Base-by-base conservation (phyloP, 2,888 invertebrate genomes). In the Biston betularia region DNA sequence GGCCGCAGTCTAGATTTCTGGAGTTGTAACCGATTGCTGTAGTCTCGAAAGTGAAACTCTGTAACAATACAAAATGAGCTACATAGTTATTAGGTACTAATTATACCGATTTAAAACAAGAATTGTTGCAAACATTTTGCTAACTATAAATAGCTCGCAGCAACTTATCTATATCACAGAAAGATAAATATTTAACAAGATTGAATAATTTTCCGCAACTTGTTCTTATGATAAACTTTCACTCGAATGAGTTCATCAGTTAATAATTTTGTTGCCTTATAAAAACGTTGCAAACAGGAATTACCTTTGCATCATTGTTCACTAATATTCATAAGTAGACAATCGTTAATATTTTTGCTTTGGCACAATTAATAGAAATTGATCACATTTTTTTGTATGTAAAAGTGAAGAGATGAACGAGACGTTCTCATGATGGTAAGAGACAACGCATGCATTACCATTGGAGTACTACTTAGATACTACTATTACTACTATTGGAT, bases 1-100 rank as follows among this genome's bases (percentile, higher is more conserved):
- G 88, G 1, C 93, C 93, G 65, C 93, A 93, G 10, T 89, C 85
- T 48, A 81, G 73, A 56, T 75, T 79, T 24, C 75, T 84, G 12
- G 77, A 79, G 44, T 76, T 73, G 69, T 81, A 87, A 15, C 82
- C 82, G 14, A 74, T 57, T 3, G 55, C 63, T 12, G 66, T 63
- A n/a, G 67, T 57, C 65, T 67, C 63, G 34, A 60, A 56, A 44
- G 67, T 50, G 61, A 74, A 52, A 48, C 76, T 68, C 87, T 85
- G 81, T 15, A 78, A 78, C 72, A 53, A 68, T 59, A 53, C 2
- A 11, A 61, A 48, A 14, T 52, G 9, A 35, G 14, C 8, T 14
- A 50, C 11, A n/a, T 42, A 12, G 10, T 12, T 44, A 44, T 44
- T 44, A 12, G 5, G n/a, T 44, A 12, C 1, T 2, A 24, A 24